Base-by-base conservation (phyloP, 2,888 invertebrate species). In the Netelia virgata region DNA sequence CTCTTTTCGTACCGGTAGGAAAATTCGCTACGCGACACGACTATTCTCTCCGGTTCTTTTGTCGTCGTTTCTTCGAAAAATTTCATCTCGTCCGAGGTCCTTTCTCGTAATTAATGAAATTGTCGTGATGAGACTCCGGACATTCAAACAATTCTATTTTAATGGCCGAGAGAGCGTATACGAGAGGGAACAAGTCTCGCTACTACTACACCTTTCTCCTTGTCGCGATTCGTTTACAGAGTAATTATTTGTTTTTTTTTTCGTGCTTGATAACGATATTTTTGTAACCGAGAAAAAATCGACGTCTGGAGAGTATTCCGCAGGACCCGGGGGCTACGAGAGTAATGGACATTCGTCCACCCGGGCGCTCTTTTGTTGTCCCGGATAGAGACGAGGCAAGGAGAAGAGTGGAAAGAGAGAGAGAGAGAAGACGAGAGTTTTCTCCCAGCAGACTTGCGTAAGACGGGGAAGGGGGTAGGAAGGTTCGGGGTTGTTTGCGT, bases 291-390 rank as follows among this genome's bases (percentile, higher is more conserved):
- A 36, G 69, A 78, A 74, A 74, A 74, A 83, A 83, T 83, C 74
- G 83, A 83, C 83, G 83, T 79, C 83, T 78, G 74, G 68, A 53
- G 55, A 59, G 61, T 61, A 20, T 28, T 73, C 47, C 50, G 61
- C 78, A 64, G 36, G 36, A 53, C 64, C 69, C 75, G 20, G 63
- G 57, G 82, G 73, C 83, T 74, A 78, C 66, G 23, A 64, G 55
- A 78, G 63, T 83, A 83, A 73, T 63, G 78, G 78, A 83, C 83
- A 78, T 78, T 74, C 61, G 82, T 63, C 53, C 61, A 55, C 16
- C 77, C 61, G 10, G 78, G 18, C 55, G 69, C n/a, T 81, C 73
- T 73, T 78, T 83, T 78, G 83, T 83, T 68, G 69, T 63, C 61
- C 36, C 61, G 61, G 47, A 53, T 18, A 23, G 36, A 23, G 55